Evolutionary conservation across 2,113 vertebrate species (phyloP), one percentile per base, ranked within the genome.

Genomic region (Ameiurus melas): DNA sequence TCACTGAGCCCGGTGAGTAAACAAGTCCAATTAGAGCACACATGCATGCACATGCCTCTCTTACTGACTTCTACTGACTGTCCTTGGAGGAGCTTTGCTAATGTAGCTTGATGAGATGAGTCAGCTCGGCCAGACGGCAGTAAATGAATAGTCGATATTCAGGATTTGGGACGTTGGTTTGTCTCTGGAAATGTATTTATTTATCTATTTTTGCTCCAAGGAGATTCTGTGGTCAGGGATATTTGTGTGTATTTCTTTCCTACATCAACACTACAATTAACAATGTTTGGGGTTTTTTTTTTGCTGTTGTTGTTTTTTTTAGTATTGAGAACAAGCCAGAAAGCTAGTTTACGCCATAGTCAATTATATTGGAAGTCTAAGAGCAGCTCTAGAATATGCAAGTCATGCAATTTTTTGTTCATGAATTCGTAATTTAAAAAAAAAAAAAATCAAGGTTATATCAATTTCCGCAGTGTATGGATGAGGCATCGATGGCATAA

Each of bases 81-180:
- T 93, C 92, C 93, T 94, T 93, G 94, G 93, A 91, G 91, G 90
- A 92, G 87, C 58, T 91, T 91, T 89, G 87, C 92, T 94, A 94
- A 94, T 94, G 92, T 84, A 90, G 91, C 91, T 93, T 90, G 92
- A 93, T 93, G 92, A 90, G 88, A 90, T 90, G 90, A 94, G 91
- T 93, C 92, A 93, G 90, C 88, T 91, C 77, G 57, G 89, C 89
- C 91, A 94, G 91, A 88, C 91, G 47, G 78, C 33, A 64, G 25
- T 86, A 93, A 94, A 93, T 93, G 90, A 93, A 94, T 92, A 91
- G 92, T 94, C 92, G 92, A 93, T 94, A 93, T 92, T 93, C 91
- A 68, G 73, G 87, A 91, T 86, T 92, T 90, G 68, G 66, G 88
- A 78, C 5, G 7, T 57, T 39, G 71, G 77, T 80, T 60, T 85